These are phyloP conservation scores for Rousettus madagascariensis DNA, from an alignment of 2,797 vertebrate genomes.

Conservation along the genomic window DNA sequence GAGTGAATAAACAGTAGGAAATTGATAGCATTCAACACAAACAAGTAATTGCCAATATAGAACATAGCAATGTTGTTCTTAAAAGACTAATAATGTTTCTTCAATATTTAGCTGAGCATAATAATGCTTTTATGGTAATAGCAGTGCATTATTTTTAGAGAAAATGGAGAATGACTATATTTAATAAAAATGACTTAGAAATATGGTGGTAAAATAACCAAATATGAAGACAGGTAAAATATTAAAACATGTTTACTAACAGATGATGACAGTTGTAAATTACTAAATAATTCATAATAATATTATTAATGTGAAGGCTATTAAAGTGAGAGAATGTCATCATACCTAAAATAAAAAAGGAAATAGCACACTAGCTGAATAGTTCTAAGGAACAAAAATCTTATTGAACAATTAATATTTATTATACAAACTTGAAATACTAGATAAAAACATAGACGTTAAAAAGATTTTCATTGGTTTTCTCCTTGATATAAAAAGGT, in stretches of 20 bases:
- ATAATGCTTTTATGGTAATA: background rate
- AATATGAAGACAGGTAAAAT: background rate
- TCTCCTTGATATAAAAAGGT: background rate
- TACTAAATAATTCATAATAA: background rate
- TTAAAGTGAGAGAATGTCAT: background rate
- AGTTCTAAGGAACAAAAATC: background rate
- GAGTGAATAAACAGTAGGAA: background rate
- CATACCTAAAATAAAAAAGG: background rate
- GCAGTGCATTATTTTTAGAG: background rate
- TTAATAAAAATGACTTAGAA: background rate
- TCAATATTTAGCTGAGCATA: background rate
- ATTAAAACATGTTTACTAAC: background rate
- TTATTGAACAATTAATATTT: background rate
- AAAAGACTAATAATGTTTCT: background rate
- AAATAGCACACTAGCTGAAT: background rate
- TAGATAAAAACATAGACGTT: background rate
- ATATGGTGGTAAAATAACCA: background rate
- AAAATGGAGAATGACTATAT: background rate
- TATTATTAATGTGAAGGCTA: background rate
- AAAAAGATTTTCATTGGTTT: background rate
- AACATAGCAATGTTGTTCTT: background rate
- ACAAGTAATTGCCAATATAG: background rate
- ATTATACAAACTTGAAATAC: background rate
- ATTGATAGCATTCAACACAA: background rate
- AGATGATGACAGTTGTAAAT: background rate